These are phyloP conservation scores for Formica exsecta DNA, from an alignment of 1,140 invertebrate genomes.

Conservation along the genomic window DNA sequence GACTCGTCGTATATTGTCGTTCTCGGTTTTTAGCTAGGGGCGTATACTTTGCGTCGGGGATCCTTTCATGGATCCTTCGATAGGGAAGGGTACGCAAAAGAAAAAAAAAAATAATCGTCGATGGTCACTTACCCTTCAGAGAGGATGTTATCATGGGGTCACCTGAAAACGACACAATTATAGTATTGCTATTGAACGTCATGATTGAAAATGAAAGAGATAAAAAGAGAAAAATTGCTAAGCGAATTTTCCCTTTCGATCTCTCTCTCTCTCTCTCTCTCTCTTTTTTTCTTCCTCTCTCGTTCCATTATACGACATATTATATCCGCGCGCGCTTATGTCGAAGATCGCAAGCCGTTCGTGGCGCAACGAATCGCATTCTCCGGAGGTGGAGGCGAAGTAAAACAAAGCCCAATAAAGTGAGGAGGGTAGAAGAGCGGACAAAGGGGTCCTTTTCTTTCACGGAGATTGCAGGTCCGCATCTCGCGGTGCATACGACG, in stretches of 20 bases:
- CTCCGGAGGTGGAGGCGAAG: constrained; percentile 44
- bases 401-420: constrained; percentile 75
- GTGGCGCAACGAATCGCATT: constrained; percentile 57
- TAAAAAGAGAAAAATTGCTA: constrained; percentile 45
- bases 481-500: constrained; percentile 46
- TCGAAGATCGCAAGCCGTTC: constrained; percentile 56
- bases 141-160: constrained; percentile 87
- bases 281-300: neutral
- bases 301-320: constrained; percentile 47
- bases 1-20: constrained; percentile 53
- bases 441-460: constrained; percentile 71
- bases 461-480: constrained; percentile 68
- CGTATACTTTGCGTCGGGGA: constrained; percentile 23
- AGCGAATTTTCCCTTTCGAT: constrained; percentile 5
- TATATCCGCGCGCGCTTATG: constrained; percentile 21
- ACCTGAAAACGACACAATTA: constrained; percentile 86
- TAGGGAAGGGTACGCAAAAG: constrained; percentile 63
- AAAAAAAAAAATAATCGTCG: constrained; percentile 78
- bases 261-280: constrained; percentile 15
- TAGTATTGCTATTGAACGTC: constrained; percentile 80
- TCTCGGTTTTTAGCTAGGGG: constrained; percentile 13
- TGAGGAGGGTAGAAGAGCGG: constrained; percentile 54
- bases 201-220: constrained; percentile 65
- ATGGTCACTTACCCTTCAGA: constrained; percentile 86
- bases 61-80: constrained; percentile 51